Evolutionary conservation across 1,140 invertebrate genomes (phyloP).

Genomic region (Schmidtea mediterranea): DNA sequence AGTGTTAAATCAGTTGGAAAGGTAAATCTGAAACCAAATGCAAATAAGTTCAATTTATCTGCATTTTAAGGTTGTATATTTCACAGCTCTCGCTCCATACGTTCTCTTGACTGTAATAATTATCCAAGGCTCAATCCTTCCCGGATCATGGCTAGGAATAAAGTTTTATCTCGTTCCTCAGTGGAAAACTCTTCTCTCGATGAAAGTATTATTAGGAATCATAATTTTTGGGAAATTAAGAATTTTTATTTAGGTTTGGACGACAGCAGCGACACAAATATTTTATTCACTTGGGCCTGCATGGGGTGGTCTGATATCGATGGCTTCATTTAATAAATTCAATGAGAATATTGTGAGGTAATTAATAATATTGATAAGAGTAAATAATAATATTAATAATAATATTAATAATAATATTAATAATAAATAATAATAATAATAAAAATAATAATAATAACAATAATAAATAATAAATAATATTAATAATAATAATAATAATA

Average conservation of each 20-base stretch:
- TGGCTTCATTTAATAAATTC: slow-evolving; percentile 9
- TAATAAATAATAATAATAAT: no score
- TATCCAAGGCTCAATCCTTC: slow-evolving; percentile 38
- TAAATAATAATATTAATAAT: no score
- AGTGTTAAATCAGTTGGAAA: slow-evolving; percentile 30
- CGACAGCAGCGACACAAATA: slow-evolving; percentile 32
- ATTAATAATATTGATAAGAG: no score
- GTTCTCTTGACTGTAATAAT: slow-evolving; percentile 44
- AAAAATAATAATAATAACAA: no score
- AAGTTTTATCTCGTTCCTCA: slow-evolving; percentile 26
- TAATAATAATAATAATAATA: no score
- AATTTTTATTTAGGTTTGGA: neutral
- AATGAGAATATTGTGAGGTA: slow-evolving; percentile 5
- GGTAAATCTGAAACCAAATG: slow-evolving; percentile 8
- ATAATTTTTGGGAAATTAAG: neutral
- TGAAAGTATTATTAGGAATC: neutral
- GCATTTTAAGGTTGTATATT: slow-evolving; percentile 38
- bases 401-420: no score
- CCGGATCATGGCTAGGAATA: slow-evolving; percentile 26
- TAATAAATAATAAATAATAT: no score
- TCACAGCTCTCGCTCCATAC: slow-evolving; percentile 49
- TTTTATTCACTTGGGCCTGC: slow-evolving; percentile 45
- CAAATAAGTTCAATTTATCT: no score
- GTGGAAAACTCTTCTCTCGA: neutral
- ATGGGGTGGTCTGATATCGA: slow-evolving; percentile 9